These are phyloP conservation scores for Todiramphus saurophagus DNA, from an alignment of 2,113 vertebrate species.

Conservation along the genomic window DNA sequence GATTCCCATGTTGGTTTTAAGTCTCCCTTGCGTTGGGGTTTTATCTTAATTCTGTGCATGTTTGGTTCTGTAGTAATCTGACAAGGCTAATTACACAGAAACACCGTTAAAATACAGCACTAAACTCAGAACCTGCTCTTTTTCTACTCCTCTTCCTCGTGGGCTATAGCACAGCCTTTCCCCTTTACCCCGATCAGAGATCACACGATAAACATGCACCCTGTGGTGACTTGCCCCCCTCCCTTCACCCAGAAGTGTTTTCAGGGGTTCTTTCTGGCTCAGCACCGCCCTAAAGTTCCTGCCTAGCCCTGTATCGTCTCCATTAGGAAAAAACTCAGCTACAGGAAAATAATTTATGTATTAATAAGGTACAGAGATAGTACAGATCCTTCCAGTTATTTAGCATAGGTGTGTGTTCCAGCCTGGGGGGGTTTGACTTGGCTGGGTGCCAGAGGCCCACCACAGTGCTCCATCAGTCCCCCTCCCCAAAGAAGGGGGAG, in stretches of 20 bases:
- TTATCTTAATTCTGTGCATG: not conserved
- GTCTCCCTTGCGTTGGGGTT: not conserved
- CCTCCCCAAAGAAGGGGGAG: too few relatives aligned
- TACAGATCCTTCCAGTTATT: not conserved
- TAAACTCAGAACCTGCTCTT: rapidly evolving
- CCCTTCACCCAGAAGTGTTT: not conserved
- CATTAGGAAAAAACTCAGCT: not conserved
- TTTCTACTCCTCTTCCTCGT: rapidly evolving
- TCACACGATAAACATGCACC: rapidly evolving
- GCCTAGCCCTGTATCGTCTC: rapidly evolving
- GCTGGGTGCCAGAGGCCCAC: too few relatives aligned
- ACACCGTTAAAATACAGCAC: not conserved
- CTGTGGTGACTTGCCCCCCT: rapidly evolving
- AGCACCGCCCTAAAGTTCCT: not conserved
- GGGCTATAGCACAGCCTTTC: not conserved
- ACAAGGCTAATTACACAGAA: not conserved
- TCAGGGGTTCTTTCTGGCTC: not conserved
- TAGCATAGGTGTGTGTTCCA: not conserved
- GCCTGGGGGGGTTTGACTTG: too few relatives aligned
- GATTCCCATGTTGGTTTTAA: not conserved
- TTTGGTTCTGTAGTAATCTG: not conserved
- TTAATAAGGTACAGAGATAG: not conserved
- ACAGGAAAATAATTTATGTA: not conserved
- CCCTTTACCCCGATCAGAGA: not conserved
- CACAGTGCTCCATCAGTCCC: too few relatives aligned